Percentiles rank a stretch among this genome's conserved stretches.
phyloP scores from a whole-genome alignment of 2,113 vertebrate genomes.

The Chitala chitala region DNA sequence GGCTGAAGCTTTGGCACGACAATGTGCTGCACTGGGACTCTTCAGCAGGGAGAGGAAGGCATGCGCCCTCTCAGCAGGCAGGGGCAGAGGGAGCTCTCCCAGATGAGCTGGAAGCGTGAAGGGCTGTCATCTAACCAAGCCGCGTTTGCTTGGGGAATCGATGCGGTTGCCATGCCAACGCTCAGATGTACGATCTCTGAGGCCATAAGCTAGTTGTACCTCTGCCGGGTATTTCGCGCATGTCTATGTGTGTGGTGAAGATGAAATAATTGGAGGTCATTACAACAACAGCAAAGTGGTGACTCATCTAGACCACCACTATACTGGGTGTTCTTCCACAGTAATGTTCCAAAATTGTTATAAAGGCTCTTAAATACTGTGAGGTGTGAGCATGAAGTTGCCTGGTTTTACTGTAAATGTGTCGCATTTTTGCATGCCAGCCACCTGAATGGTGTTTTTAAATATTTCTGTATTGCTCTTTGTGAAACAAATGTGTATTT shows the following conservation, averaged over 20 bases:
- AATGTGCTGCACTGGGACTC: not conserved
- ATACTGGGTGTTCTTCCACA: not conserved
- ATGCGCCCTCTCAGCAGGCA: too few species aligned
- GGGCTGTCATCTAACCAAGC: slow-evolving; percentile 6
- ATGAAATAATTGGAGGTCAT: not conserved
- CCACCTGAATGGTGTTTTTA: not conserved
- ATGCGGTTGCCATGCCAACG: slow-evolving; percentile 7
- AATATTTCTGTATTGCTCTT: too few species aligned
- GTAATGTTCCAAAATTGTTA: not conserved
- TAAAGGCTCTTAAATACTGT: not conserved
- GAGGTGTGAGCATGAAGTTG: not conserved
- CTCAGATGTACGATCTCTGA: not conserved
- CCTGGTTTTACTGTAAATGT: not conserved
- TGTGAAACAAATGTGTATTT: too few species aligned
- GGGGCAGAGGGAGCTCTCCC: too few species aligned
- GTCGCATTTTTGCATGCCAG: not conserved
- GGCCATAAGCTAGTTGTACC: not conserved
- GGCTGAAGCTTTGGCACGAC: not conserved
- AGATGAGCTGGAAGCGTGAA: slow-evolving; percentile 1
- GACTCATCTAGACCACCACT: not conserved
- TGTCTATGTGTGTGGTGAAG: not conserved
- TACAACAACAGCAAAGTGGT: not conserved
- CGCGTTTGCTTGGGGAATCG: not conserved
- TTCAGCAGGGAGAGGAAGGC: too few species aligned
- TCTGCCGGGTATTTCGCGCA: not conserved